A percentile compares a stretch with the other conserved stretches of the same genome.
Evolutionary conservation across 2,113 vertebrate genomes (phyloP).

Genomic region (Anarrhichthys ocellatus): DNA sequence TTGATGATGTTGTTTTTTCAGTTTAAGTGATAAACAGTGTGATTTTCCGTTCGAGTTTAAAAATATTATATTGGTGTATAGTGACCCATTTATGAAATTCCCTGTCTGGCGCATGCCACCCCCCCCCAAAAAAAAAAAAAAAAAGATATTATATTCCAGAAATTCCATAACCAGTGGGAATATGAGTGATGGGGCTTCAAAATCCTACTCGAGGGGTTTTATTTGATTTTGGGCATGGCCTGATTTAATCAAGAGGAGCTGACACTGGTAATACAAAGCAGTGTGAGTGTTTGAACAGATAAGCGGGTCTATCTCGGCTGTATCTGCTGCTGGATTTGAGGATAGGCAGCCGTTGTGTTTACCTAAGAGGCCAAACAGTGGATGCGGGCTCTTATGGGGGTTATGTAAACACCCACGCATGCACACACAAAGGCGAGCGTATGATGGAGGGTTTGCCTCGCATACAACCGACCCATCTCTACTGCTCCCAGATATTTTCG

Average conservation of each 20-base stretch:
- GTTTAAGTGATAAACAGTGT: conserved; percentile 23
- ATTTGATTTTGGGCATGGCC: conserved; percentile 73
- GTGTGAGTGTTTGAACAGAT: conserved; percentile 71
- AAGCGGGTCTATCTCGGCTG: conserved; percentile 55
- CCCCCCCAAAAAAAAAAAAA: not conserved
- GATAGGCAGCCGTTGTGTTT: conserved; percentile 67
- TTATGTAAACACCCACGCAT: conserved; percentile 70
- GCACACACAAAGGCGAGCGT: conserved; percentile 54
- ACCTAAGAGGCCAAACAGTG: conserved; percentile 66
- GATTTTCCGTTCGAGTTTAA: not conserved
- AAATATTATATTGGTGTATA: conserved; percentile 13
- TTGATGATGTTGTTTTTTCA: conserved; percentile 11
- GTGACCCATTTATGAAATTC: conserved; percentile 59
- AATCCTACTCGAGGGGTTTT: conserved; percentile 63
- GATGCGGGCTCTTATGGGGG: conserved; percentile 70
- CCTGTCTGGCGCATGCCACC: conserved; percentile 13
- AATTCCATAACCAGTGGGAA: conserved; percentile 53
- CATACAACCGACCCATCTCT: not conserved
- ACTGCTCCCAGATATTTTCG: conserved; percentile 17
- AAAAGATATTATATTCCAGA: conserved; percentile 51
- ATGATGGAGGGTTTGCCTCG: conserved; percentile 21
- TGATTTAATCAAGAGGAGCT: conserved; percentile 75
- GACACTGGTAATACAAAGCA: conserved; percentile 68
- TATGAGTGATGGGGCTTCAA: conserved; percentile 48
- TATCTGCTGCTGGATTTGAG: conserved; percentile 54